Conservation (phyloP, 2,888 invertebrate genomes). For the Sminthurinus aureus region DNA sequence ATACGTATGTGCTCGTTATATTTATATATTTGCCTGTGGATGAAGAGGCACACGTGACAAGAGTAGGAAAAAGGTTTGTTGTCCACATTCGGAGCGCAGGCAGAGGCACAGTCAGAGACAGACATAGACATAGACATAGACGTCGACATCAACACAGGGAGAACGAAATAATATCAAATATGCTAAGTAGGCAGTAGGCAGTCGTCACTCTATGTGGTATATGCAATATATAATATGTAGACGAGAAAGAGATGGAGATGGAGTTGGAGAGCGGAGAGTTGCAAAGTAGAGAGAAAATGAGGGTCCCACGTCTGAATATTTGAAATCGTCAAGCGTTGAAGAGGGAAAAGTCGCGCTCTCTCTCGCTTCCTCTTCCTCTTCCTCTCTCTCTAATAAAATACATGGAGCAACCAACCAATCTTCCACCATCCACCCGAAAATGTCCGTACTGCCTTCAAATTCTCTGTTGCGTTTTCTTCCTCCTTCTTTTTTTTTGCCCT, state of each 20-base stretch:
- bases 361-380: background rate
- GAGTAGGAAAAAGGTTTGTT: slow-evolving; percentile 34
- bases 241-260: slow-evolving; percentile 13
- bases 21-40: background rate
- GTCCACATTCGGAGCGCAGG: background rate
- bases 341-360: background rate
- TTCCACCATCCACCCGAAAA: background rate
- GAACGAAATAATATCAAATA: slow-evolving; percentile 28
- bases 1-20: background rate
- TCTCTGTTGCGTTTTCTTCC: background rate
- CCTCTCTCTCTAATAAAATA: background rate
- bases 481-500: background rate
- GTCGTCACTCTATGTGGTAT: too few relatives aligned
- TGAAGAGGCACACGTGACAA: slow-evolving; percentile 22
- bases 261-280: background rate
- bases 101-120: background rate
- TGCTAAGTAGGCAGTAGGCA: slow-evolving; percentile 21
- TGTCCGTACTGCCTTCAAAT: too few relatives aligned
- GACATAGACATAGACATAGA: background rate
- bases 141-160: background rate
- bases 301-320: slow-evolving; percentile 25
- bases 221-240: background rate
- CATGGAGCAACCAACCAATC: background rate
- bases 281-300: background rate
- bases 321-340: slow-evolving; percentile 27